Evolutionary conservation across 2,797 vertebrate genomes (phyloP).

Genomic region (Hylomyscus alleni): DNA sequence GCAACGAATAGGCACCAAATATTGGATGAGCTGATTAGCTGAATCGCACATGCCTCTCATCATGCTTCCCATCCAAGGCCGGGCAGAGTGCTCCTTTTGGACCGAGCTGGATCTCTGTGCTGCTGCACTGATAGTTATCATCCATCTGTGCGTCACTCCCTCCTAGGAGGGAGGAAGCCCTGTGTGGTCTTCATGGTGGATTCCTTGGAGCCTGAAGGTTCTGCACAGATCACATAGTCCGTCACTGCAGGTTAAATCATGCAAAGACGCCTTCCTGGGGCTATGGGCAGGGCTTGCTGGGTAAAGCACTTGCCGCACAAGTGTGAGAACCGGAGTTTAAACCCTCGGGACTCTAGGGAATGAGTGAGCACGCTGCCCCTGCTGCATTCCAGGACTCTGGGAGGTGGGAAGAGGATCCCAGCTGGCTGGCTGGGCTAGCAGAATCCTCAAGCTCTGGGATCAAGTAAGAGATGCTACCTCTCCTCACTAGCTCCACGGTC

Average conservation of each 20-base stretch:
- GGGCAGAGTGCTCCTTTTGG: not conserved
- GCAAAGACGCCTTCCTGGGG: not conserved
- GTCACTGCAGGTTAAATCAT: not conserved
- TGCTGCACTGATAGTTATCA: not conserved
- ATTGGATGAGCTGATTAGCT: not conserved
- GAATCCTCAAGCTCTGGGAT: not conserved
- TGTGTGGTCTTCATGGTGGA: not conserved
- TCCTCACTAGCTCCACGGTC: rapidly evolving
- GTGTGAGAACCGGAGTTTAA: not conserved
- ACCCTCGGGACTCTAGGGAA: not conserved
- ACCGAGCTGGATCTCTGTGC: not conserved
- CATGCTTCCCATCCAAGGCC: too few species aligned
- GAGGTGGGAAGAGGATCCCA: not conserved
- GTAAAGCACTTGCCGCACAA: not conserved
- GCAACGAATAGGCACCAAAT: not conserved
- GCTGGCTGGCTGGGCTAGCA: not conserved
- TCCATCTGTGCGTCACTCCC: too few species aligned
- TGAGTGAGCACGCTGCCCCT: not conserved
- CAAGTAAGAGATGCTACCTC: not conserved
- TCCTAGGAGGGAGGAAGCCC: not conserved
- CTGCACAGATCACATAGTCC: not conserved
- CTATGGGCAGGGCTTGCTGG: not conserved
- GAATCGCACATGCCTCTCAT: not conserved
- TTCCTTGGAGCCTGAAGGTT: not conserved
- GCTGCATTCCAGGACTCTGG: not conserved